phyloP scores from a whole-genome alignment of 2,113 vertebrate species.

The Nothobranchius furzeri region DNA sequence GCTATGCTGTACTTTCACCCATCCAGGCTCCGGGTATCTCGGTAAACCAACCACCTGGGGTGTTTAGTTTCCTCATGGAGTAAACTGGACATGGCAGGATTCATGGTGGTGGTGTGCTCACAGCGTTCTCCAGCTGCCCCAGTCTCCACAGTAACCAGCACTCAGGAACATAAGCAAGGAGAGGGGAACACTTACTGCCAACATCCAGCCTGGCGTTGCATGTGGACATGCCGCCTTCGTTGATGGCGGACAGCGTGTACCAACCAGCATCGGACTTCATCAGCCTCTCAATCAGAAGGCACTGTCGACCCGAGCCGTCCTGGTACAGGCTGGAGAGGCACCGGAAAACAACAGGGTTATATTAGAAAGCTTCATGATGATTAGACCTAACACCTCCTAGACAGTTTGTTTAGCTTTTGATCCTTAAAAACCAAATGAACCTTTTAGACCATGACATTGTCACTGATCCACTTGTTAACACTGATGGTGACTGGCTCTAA shows the following conservation, averaged over 20 bases:
- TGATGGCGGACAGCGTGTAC: conserved; percentile 96
- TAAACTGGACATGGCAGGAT: conserved; percentile 2
- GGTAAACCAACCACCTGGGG: neutral
- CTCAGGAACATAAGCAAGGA: conserved; percentile 1
- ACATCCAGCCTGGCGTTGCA: conserved; percentile 94
- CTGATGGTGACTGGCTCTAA: no score
- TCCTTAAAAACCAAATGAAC: no score
- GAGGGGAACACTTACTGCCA: conserved; percentile 80
- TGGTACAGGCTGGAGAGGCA: conserved; percentile 82
- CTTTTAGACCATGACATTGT: no score
- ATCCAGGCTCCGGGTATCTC: neutral
- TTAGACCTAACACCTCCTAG: no score
- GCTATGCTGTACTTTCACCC: neutral
- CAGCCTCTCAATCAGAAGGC: conserved; percentile 87
- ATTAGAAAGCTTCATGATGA: no score
- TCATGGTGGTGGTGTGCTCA: neutral
- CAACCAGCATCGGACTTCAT: conserved; percentile 91
- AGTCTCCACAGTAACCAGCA: conserved; percentile 37
- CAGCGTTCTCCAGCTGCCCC: conserved; percentile 46
- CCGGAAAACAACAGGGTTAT: no score
- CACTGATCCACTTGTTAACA: no score
- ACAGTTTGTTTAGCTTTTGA: no score
- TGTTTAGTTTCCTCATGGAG: conserved; percentile 25
- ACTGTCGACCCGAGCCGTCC: conserved; percentile 87
- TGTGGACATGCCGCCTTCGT: conserved; percentile 91